A percentile compares a stretch with the other conserved stretches of the same genome.
These are phyloP conservation scores for Abrostola tripartita DNA, from an alignment of 2,888 invertebrate species.

Conservation along the genomic window DNA sequence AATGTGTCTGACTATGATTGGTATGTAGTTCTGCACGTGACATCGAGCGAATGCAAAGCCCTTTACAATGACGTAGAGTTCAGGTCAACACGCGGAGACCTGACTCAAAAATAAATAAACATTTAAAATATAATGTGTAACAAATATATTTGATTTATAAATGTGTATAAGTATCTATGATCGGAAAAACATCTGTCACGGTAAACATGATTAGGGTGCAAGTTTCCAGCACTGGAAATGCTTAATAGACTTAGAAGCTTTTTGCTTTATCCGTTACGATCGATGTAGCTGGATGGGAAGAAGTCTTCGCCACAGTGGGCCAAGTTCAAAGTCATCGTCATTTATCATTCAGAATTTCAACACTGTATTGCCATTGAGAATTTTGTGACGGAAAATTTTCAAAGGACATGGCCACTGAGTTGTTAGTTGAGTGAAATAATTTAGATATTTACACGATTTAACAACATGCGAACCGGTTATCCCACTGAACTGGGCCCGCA, in stretches of 20 bases:
- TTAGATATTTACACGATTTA: no score
- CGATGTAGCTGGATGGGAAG: background rate
- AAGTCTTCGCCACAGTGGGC: background rate
- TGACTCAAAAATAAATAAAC: background rate
- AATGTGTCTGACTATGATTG: background rate
- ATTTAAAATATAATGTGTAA: no score
- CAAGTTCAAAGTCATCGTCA: background rate
- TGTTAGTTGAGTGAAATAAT: no score
- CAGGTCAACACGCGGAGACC: background rate
- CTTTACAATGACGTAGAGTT: background rate
- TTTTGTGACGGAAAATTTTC: background rate
- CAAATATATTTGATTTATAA: no score
- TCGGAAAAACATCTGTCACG: no score
- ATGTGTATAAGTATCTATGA: no score
- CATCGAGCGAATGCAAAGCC: background rate
- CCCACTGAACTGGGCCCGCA: no score
- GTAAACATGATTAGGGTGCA: background rate
- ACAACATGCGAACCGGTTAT: no score
- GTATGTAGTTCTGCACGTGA: background rate
- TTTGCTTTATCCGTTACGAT: background rate
- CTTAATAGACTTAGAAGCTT: background rate
- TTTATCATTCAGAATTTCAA: background rate
- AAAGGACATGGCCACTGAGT: no score
- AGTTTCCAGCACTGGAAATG: background rate
- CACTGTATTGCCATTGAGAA: background rate